phyloP scores from a whole-genome alignment of 2,797 vertebrate genomes.

The Apodemus agrarius region DNA sequence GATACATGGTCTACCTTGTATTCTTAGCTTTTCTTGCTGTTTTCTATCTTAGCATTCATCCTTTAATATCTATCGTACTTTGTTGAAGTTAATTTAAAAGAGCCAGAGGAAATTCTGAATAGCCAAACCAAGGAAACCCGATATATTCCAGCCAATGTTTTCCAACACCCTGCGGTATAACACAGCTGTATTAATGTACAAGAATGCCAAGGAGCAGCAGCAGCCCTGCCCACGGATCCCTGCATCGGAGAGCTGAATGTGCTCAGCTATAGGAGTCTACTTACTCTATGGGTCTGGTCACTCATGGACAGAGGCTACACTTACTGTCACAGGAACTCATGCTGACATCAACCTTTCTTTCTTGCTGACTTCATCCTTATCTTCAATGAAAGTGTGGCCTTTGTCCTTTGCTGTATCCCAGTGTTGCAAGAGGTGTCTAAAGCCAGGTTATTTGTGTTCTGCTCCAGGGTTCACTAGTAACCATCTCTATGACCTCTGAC shows the following conservation, averaged over 20 bases:
- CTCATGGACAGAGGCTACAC: background rate
- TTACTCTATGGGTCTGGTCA: background rate
- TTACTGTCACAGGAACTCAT: background rate
- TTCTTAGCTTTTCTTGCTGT: background rate
- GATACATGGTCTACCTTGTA: fast-evolving
- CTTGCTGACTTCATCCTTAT: background rate
- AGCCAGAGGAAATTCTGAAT: background rate
- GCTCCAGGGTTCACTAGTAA: background rate
- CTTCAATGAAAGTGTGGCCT: background rate
- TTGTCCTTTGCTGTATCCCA: background rate
- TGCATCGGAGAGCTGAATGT: fast-evolving
- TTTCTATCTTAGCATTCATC: background rate
- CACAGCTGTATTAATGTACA: background rate
- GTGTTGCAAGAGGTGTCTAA: background rate
- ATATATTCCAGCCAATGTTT: background rate
- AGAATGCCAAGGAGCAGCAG: background rate
- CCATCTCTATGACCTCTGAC: background rate
- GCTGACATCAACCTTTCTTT: too few relatives aligned
- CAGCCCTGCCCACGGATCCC: fast-evolving
- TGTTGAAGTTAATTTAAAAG: background rate
- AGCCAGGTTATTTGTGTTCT: background rate
- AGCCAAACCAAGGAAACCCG: background rate
- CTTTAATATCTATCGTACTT: background rate
- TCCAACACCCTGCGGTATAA: fast-evolving
- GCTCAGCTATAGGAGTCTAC: fast-evolving